Percentiles rank a stretch among this genome's conserved stretches.
phyloP scores from a whole-genome alignment of 35 echinoderm and acorn worm species.

The Apostichopus californicus region DNA sequence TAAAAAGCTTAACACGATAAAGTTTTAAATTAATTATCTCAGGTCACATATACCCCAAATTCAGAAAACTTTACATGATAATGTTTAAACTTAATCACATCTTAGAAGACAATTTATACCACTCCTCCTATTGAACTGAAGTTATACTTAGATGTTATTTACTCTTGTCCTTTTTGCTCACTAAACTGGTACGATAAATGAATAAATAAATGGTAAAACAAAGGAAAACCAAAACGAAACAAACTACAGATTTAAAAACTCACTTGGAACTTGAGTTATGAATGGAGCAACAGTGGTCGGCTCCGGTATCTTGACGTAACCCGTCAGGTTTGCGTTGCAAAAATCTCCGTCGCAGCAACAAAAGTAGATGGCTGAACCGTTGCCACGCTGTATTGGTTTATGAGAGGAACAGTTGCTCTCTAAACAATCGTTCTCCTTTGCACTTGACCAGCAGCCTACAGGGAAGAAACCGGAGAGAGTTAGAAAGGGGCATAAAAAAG shows the following conservation, averaged over 20 bases:
- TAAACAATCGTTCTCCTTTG: not conserved
- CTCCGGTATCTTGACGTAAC: not conserved
- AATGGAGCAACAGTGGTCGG: not conserved
- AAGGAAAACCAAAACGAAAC: no score
- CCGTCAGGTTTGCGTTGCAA: conserved; percentile 12
- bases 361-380: not conserved
- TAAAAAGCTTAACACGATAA: no score
- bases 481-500: not conserved
- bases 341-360: conserved; percentile 28
- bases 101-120: no score
- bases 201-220: no score
- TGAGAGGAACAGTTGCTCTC: conserved; percentile 12
- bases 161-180: no score
- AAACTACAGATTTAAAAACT: not conserved
- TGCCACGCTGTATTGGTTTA: not conserved
- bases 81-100: no score
- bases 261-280: not conserved
- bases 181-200: no score
- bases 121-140: no score
- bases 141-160: no score
- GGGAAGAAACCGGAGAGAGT: not conserved
- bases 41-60: no score
- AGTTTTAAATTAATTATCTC: no score
- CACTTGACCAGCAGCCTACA: conserved; percentile 15
- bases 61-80: no score